Conservation (phyloP, 2,113 vertebrate genomes). For the Apteryx mantelli region DNA sequence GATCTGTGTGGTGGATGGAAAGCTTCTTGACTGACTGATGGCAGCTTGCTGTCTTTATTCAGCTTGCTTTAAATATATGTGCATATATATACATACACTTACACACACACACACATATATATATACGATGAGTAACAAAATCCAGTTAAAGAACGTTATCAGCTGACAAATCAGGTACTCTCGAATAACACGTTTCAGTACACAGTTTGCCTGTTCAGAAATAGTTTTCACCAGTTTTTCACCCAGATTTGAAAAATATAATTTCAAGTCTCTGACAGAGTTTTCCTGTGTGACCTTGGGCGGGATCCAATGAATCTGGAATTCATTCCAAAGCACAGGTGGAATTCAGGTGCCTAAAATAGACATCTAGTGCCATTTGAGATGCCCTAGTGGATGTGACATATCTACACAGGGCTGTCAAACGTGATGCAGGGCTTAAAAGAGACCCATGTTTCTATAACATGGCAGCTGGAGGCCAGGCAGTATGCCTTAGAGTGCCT, state of each 20-base stretch:
- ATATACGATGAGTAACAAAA: conserved; percentile 13
- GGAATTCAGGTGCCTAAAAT: not conserved
- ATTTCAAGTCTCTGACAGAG: not conserved
- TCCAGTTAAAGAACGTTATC: not conserved
- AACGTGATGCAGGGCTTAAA: not conserved
- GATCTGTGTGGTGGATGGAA: not conserved
- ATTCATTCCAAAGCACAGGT: not conserved
- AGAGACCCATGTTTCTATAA: not conserved
- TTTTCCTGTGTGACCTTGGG: not conserved
- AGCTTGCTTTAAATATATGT: conserved; percentile 28
- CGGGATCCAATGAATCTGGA: not conserved
- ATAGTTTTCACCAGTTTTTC: not conserved
- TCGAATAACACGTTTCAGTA: conserved; percentile 1
- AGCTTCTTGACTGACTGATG: not conserved
- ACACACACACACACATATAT: not conserved
- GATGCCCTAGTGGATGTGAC: not conserved
- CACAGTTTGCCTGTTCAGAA: not conserved
- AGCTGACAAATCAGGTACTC: not conserved
- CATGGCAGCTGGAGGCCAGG: not conserved
- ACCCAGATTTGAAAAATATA: accelerated
- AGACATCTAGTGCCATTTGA: not conserved
- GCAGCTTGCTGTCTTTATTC: conserved; percentile 40
- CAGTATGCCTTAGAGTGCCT: not conserved
- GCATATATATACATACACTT: not conserved
- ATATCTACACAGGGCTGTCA: not conserved